Evolutionary conservation across 2,113 vertebrate genomes (phyloP), one percentile per base, ranked within the genome.

Genomic region (Corapipo altera): DNA sequence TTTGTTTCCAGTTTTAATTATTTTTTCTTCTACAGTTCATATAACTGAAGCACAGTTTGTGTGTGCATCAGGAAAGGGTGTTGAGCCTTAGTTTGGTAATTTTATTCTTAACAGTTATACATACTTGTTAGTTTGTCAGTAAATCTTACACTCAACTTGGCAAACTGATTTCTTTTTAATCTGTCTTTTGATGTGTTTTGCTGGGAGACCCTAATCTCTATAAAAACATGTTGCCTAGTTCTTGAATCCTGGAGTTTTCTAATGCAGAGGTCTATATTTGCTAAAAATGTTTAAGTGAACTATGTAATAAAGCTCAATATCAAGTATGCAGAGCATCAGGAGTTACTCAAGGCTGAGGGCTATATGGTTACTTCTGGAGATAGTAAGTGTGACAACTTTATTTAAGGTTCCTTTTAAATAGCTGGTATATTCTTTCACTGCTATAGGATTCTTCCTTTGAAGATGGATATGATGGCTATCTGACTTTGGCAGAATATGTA

Each of bases 401-500:
- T 78, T 82, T 66, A 87, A 69, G 6, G 27, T 85, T 88, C 75
- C 14, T 71, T 74, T 90, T 69, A 86, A 84, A 44, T 77, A 65
- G 13, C 6, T 65, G 24, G 17, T 62, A 28, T 73, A 22, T 79
- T 95, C 41, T 90, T 92, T 73, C 37, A 49, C 52, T 95, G 14
- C 54, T 91, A 5, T 85, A 98, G 97, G 97, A 97, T 78, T 90
- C 89, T 72, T 94, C 97, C 89, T 98, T 91, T 75, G 98, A 98
- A 83, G 98, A 99, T 64, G 95, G 97, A 85, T 97, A 95, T 55
- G 98, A 98, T 39, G 95, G 95, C 54, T 99, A 98, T 96, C 46
- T 97, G 28, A 98, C 98, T 64, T 77, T 99, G 76, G 97, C 98
- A 66, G 99, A 99, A 22, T 98, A 98, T 48, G 98, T 99, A 46